phyloP scores from a whole-genome alignment of 1,140 invertebrate species.

The Cotesia vestalis region DNA sequence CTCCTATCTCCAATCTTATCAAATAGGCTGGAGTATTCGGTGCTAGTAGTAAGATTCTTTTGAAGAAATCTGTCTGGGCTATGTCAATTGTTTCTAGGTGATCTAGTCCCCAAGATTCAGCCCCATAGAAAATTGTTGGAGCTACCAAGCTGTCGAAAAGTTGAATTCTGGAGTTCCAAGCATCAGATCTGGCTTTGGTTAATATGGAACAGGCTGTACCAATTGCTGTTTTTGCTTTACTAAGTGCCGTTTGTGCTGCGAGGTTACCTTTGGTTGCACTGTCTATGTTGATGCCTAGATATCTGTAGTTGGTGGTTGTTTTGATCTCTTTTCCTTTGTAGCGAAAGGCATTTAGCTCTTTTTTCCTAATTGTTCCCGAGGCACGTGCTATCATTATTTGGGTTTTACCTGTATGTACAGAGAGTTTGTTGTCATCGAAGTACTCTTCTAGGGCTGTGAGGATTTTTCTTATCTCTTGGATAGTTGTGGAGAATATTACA shows the following conservation, averaged over 20 bases:
- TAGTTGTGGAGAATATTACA: slow-evolving; percentile 22
- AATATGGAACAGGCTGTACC: slow-evolving; percentile 2
- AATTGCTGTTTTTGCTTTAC: slow-evolving; percentile 3
- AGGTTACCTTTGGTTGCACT: not conserved
- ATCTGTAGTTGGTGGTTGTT: slow-evolving; percentile 23
- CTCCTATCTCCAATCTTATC: too few species aligned
- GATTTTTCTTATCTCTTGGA: not conserved
- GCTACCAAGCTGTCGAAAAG: slow-evolving; percentile 3
- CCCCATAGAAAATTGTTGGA: too few species aligned
- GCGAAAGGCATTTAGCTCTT: not conserved
- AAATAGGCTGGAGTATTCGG: too few species aligned
- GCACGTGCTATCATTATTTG: slow-evolving; percentile 37
- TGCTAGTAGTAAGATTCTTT: too few species aligned
- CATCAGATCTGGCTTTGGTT: slow-evolving; percentile 4
- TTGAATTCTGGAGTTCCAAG: slow-evolving; percentile 7
- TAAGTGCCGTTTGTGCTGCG: not conserved
- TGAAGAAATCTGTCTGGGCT: too few species aligned
- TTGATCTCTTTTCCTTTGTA: slow-evolving; percentile 4
- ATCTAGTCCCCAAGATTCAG: too few species aligned
- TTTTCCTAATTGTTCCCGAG: too few species aligned
- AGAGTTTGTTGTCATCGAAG: slow-evolving; percentile 35
- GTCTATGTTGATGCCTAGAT: slow-evolving; percentile 27
- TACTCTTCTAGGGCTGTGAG: slow-evolving; percentile 31
- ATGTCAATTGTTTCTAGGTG: too few species aligned
- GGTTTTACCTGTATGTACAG: slow-evolving; percentile 44